These are phyloP conservation scores for silkworm (Bombyx mori) DNA, from an alignment of 1,140 invertebrate genomes.

Conservation along the genomic window DNA sequence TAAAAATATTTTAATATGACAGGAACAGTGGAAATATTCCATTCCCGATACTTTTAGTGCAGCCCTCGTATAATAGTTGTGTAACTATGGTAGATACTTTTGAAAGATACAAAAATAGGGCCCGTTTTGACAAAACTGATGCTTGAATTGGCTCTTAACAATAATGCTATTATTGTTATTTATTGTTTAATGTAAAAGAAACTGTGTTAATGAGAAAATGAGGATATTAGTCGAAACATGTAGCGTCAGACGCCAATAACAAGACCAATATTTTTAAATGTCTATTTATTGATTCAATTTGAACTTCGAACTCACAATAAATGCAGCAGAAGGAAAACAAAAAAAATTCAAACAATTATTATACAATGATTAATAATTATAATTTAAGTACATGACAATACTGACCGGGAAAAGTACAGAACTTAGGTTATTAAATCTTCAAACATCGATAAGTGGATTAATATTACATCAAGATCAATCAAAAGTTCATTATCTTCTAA, in stretches of 20 bases:
- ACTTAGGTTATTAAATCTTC: slow-evolving; percentile 37
- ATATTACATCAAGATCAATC: slow-evolving; percentile 45
- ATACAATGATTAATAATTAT: slow-evolving; percentile 16
- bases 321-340: slow-evolving; percentile 69
- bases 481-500: slow-evolving; percentile 33
- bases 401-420: slow-evolving; percentile 48
- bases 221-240: too few relatives aligned
- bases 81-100: too few relatives aligned
- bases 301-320: slow-evolving; percentile 70
- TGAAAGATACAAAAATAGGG: too few relatives aligned
- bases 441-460: slow-evolving; percentile 57
- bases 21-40: too few relatives aligned
- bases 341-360: slow-evolving; percentile 60
- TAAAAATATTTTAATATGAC: too few relatives aligned
- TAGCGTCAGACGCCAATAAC: slow-evolving; percentile 33
- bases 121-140: too few relatives aligned
- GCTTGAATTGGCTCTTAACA: too few relatives aligned
- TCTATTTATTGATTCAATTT: slow-evolving; percentile 72
- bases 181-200: too few relatives aligned
- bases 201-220: too few relatives aligned
- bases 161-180: too few relatives aligned
- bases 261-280: slow-evolving; percentile 64
- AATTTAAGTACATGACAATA: slow-evolving; percentile 57
- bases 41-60: too few relatives aligned
- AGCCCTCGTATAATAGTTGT: too few relatives aligned